Percentiles rank a stretch among this genome's conserved stretches.
Evolutionary conservation across 1,140 invertebrate genomes (phyloP).

Genomic region (Bicyclus anynana): DNA sequence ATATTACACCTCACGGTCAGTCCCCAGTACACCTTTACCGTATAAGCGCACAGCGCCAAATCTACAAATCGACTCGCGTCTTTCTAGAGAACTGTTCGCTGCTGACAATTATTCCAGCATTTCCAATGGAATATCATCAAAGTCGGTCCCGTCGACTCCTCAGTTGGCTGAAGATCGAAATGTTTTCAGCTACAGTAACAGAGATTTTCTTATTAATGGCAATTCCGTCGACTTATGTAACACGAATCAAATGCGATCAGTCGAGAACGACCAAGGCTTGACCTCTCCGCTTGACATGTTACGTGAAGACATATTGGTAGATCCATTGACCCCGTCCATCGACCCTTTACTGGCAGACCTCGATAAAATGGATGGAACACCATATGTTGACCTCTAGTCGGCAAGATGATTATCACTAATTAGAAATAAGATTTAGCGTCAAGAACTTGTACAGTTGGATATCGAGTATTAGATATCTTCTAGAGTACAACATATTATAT

Average conservation of each 20-base stretch:
- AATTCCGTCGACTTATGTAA: conserved; percentile 71
- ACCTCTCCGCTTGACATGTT: conserved; percentile 60
- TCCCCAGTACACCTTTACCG: conserved; percentile 81
- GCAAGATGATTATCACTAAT: conserved; percentile 27
- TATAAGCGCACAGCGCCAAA: conserved; percentile 61
- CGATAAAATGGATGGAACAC: conserved; percentile 62
- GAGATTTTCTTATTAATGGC: conserved; percentile 80
- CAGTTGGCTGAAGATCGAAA: conserved; percentile 67
- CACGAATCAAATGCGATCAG: conserved; percentile 42
- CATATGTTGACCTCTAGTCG: conserved; percentile 68
- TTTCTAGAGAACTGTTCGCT: conserved; percentile 49
- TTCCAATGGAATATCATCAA: conserved; percentile 73
- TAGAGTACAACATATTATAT: conserved; percentile 60
- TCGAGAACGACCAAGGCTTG: conserved; percentile 50
- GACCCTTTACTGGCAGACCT: conserved; percentile 57
- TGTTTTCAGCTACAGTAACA: conserved; percentile 80
- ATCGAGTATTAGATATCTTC: conserved; percentile 52
- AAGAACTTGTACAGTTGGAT: conserved; percentile 51
- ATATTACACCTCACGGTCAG: conserved; percentile 78
- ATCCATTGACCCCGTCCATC: conserved; percentile 50
- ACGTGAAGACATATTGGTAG: conserved; percentile 56
- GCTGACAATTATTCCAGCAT: conserved; percentile 45
- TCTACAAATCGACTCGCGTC: conserved; percentile 59
- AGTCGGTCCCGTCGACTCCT: conserved; percentile 82
- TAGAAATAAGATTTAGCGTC: conserved; percentile 24